Evolutionary conservation across 2,888 invertebrate species (phyloP), one percentile per base, ranked within the genome.

Genomic region (Drosophila phalerata): DNA sequence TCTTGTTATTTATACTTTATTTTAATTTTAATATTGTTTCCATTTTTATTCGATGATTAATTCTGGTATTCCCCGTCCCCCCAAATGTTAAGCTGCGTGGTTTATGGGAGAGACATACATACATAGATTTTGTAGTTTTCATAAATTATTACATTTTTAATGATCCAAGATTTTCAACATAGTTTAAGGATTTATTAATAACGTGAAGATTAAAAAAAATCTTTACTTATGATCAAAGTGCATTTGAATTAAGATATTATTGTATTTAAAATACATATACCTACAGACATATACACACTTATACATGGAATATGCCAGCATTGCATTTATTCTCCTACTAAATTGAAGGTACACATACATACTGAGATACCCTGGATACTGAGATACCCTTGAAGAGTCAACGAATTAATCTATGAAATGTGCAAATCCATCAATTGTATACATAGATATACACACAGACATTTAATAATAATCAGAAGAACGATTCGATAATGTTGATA

Each of bases 181-280:
- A 64, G 65, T 70, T 70, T 52, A n/a, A 57, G 71, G 32, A 43
- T 70, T 70, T 64, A 48, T 64, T 76, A 74, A 70, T 60, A 77
- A 76, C 72, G 51, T 43, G 60, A 72, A 71, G 60, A 61, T 38
- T 71, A 17, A 56, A 28, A 58, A 49, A 40, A 63, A 25, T n/a
- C 9, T 55, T 47, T 61, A 57, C 56, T 57, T 74, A 56, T 74
- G n/a, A 52, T 45, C n/a, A 67, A 49, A 69, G 70, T 63, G 63
- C 37, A 19, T 32, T 58, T 69, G n/a, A 58, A 69, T 62, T 30
- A 42, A 42, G 45, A 42, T 53, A 49, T 25, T 57, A 40, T 61
- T 52, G 49, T 38, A 51, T 56, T 73, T 55, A 30, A 69, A 73
- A 52, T 68, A 30, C 62, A 68, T 19, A 56, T 53, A 61, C 42